Evolutionary conservation across 2,888 invertebrate genomes (phyloP).

Genomic region (Himalopsyche kuldschensis): DNA sequence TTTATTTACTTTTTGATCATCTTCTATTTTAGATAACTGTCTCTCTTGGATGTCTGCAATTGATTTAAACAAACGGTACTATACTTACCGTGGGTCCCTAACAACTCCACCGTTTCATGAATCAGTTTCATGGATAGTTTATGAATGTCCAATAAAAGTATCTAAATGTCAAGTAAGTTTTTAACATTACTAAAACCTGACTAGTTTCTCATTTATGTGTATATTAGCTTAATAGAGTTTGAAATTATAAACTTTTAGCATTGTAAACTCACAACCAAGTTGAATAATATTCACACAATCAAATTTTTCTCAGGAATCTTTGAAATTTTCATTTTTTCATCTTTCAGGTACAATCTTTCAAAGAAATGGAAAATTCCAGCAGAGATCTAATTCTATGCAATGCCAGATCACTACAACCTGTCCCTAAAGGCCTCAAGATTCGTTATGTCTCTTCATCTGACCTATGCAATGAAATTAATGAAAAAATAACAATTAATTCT

Average conservation of each 20-base stretch:
- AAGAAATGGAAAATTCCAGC: constrained; percentile 12
- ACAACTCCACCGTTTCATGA: constrained; percentile 74
- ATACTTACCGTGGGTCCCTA: constrained; percentile 72
- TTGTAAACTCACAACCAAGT: background rate
- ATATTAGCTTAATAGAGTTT: no score
- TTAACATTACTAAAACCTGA: background rate
- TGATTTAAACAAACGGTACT: constrained; percentile 70
- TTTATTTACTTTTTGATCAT: constrained; percentile 8
- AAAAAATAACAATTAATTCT: background rate
- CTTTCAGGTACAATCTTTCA: constrained; percentile 26
- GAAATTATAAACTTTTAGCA: no score
- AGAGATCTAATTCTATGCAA: constrained; percentile 9
- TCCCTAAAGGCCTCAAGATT: constrained; percentile 16
- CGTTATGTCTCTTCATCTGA: background rate
- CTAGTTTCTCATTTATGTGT: no score
- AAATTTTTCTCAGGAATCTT: background rate
- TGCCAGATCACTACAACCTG: constrained; percentile 14
- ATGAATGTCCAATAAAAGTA: constrained; percentile 68
- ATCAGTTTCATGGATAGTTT: constrained; percentile 75
- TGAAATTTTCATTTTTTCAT: background rate
- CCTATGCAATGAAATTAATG: no score
- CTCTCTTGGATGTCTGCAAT: constrained; percentile 69
- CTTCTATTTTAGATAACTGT: background rate
- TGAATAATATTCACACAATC: no score
- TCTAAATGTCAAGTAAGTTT: constrained; percentile 64